phyloP scores from a whole-genome alignment of 2,797 vertebrate genomes.

The Acanthurus tractus region DNA sequence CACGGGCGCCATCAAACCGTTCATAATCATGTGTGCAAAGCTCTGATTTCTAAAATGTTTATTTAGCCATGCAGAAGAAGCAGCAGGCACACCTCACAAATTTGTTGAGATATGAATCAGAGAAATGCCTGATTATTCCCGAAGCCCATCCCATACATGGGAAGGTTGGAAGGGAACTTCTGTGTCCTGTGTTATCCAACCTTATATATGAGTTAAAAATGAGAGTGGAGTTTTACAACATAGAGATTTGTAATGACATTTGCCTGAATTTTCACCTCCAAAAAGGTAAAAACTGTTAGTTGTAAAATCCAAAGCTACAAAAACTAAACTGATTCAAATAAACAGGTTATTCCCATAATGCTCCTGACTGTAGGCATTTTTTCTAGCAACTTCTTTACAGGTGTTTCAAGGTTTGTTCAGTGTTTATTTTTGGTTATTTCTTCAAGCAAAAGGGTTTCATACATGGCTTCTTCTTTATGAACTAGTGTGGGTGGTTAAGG shows the following conservation, averaged over 20 bases:
- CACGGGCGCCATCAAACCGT: no score
- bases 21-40: no score
- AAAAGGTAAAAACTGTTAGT: neutral
- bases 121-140: neutral
- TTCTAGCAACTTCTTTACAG: conserved; percentile 24
- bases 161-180: no score
- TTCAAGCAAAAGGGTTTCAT: conserved; percentile 24
- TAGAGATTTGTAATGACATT: neutral
- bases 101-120: neutral
- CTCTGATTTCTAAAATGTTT: neutral
- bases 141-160: neutral
- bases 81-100: no score
- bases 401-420: conserved; percentile 18
- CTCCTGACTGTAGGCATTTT: conserved; percentile 4
- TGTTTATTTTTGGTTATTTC: conserved; percentile 30
- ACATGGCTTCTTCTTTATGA: conserved; percentile 13
- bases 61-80: no score
- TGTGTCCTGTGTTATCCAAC: neutral
- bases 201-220: neutral
- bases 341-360: conserved; percentile 2
- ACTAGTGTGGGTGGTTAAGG: conserved; percentile 27
- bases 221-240: neutral
- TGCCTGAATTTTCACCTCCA: conserved; percentile 4
- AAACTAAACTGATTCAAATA: neutral
- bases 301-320: conserved; percentile 2